These are phyloP conservation scores for Thripadectes ignobilis DNA, from an alignment of 2,797 vertebrate genomes.

Conservation along the genomic window DNA sequence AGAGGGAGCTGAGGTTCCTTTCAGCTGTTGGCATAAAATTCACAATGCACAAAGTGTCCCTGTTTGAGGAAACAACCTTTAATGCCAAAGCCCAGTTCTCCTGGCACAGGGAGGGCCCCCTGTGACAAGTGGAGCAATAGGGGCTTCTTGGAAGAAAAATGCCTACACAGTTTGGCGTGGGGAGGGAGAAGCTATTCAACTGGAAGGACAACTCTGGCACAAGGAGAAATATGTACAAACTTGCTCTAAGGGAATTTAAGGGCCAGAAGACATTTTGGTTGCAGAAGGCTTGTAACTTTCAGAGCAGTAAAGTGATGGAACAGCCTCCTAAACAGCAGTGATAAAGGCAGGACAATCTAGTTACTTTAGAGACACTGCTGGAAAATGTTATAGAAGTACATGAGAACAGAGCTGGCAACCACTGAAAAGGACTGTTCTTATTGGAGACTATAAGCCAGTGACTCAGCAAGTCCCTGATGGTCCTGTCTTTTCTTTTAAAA, in stretches of 20 bases:
- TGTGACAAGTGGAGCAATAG: neutral
- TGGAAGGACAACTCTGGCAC: neutral
- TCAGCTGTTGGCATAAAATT: neutral
- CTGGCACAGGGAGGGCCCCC: neutral
- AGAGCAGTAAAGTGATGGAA: neutral
- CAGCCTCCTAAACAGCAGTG: neutral
- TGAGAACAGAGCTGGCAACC: neutral
- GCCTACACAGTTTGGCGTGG: neutral
- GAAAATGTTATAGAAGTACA: neutral
- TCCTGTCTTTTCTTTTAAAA: neutral
- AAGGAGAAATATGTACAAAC: neutral
- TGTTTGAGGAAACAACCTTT: neutral
- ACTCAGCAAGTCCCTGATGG: neutral
- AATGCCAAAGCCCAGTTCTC: neutral
- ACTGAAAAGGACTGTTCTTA: neutral
- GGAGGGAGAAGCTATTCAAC: neutral
- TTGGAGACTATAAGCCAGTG: neutral
- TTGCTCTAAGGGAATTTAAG: neutral
- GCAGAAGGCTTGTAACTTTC: neutral
- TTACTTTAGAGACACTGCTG: neutral
- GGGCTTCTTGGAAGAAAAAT: neutral
- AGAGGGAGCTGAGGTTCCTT: neutral
- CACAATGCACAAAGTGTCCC: neutral
- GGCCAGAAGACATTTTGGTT: neutral
- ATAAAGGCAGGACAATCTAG: neutral